These are phyloP conservation scores for Myiotriccus ornatus DNA, from an alignment of 2,797 vertebrate species.

Conservation along the genomic window DNA sequence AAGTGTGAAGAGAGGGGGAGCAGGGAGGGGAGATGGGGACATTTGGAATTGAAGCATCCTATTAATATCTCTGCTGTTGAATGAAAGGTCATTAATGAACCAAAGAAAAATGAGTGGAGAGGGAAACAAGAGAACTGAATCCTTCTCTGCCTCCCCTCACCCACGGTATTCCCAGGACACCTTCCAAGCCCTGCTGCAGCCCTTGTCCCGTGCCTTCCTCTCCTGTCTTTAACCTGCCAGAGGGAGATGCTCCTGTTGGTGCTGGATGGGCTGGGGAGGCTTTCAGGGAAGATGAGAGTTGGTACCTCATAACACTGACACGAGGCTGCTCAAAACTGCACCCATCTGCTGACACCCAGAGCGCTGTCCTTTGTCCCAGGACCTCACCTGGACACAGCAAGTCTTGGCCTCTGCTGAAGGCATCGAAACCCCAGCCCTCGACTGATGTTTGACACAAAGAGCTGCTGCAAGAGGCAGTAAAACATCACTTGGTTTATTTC, in stretches of 20 bases:
- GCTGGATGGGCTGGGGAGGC: not conserved
- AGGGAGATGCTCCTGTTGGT: accelerated
- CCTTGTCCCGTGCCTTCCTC: not conserved
- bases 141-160: not conserved
- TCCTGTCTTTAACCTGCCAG: not conserved
- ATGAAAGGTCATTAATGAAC: conserved; percentile 22
- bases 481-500: not conserved
- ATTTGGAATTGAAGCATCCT: conserved; percentile 28
- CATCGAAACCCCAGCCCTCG: accelerated
- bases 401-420: not conserved
- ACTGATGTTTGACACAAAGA: not conserved
- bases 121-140: not conserved
- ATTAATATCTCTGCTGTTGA: conserved; percentile 28
- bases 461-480: not conserved
- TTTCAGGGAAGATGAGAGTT: not conserved
- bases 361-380: not conserved
- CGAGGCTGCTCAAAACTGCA: not conserved
- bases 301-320: not conserved
- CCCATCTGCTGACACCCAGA: not conserved
- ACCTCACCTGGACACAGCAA: not conserved
- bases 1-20: not conserved
- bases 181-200: not conserved
- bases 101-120: not conserved
- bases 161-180: not conserved
- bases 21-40: conserved; percentile 7